Percentiles rank a stretch among this genome's conserved stretches.
Conservation (phyloP, 2,888 invertebrate genomes). For the Drosophila nr. perissopoda region DNA sequence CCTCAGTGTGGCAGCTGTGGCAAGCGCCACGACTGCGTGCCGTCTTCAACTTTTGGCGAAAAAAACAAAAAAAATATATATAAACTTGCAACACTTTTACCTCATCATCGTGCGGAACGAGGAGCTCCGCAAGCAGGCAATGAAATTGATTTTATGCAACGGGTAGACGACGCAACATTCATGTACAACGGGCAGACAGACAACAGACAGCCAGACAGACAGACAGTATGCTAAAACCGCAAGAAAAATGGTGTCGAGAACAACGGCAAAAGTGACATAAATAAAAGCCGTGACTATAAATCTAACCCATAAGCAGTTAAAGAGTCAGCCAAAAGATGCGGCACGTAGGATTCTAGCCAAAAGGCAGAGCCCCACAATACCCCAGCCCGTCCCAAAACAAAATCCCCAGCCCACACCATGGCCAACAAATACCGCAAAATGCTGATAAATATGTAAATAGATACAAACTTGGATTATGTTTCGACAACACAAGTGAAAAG, state of each 20-base stretch:
- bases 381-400: not conserved
- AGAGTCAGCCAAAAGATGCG: constrained; percentile 67
- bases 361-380: not conserved
- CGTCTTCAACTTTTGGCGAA: constrained; percentile 1
- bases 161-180: constrained; percentile 20
- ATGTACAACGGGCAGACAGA: not conserved
- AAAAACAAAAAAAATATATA: not conserved
- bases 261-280: constrained; percentile 70
- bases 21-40: constrained; percentile 17
- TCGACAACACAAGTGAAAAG: constrained; percentile 72
- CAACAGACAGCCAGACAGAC: not conserved
- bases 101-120: constrained; percentile 61
- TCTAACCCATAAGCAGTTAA: constrained; percentile 75
- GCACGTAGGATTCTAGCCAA: constrained; percentile 51
- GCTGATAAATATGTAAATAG: constrained; percentile 76
- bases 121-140: constrained; percentile 21
- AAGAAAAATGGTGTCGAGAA: constrained; percentile 42
- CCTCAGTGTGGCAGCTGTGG: constrained; percentile 38
- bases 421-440: constrained; percentile 50
- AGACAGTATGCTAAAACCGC: constrained; percentile 30
- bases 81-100: constrained; percentile 74
- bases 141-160: constrained; percentile 79
- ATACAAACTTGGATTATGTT: constrained; percentile 72
- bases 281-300: constrained; percentile 77
- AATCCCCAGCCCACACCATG: not conserved